Conservation (phyloP, 2,113 vertebrate species). For the Muntiacus muntjak region DNA sequence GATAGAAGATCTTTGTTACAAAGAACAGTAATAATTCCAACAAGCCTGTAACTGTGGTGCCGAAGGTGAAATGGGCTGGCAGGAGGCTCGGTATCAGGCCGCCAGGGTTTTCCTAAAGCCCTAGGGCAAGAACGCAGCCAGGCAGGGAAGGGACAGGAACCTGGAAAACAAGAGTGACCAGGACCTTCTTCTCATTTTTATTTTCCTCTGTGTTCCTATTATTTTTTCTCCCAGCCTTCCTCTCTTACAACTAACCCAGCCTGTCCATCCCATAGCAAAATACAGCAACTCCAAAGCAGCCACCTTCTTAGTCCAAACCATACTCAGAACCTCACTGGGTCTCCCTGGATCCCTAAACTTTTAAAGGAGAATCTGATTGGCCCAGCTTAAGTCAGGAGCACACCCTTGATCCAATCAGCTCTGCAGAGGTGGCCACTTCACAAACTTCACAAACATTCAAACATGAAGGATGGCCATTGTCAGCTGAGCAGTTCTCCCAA, state of each 20-base stretch:
- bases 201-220: neutral
- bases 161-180: neutral
- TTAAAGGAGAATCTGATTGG: neutral
- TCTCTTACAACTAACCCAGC: neutral
- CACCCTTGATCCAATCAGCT: neutral
- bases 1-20: neutral
- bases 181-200: neutral
- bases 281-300: neutral
- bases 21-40: neutral
- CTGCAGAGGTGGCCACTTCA: neutral
- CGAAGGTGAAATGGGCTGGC: neutral
- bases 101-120: neutral
- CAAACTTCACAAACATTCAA: neutral
- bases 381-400: neutral
- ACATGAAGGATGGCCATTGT: neutral
- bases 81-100: neutral
- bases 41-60: neutral
- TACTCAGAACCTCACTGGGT: neutral
- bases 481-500: neutral
- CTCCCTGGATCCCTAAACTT: neutral
- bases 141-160: neutral
- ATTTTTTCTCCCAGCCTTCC: neutral
- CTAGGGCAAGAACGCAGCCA: too few relatives aligned
- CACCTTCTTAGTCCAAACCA: neutral
- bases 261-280: neutral